Percentiles rank a stretch among this genome's conserved stretches.
Conservation (phyloP, 2,888 invertebrate genomes). For the Melinopterus prodromus region DNA sequence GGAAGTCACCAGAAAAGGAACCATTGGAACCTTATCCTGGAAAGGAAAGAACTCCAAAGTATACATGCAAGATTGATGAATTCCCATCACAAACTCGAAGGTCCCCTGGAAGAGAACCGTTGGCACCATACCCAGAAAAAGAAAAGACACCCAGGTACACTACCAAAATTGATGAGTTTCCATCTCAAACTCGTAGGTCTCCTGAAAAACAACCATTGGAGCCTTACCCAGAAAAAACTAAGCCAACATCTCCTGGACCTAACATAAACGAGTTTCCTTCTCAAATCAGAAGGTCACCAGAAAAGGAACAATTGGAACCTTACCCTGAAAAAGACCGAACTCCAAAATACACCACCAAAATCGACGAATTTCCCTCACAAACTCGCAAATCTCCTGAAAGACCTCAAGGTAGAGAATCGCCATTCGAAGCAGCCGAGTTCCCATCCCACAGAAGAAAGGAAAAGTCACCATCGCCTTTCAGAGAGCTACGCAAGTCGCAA, state of each 20-base stretch:
- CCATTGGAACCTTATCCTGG: slow-evolving; percentile 43
- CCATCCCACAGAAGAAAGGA: slow-evolving; percentile 25
- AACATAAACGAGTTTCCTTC: slow-evolving; percentile 44
- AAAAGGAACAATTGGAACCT: slow-evolving; percentile 42
- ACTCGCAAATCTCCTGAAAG: not conserved
- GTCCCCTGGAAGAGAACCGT: slow-evolving; percentile 43
- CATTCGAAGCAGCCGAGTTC: too few relatives aligned
- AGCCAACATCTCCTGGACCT: slow-evolving; percentile 40
- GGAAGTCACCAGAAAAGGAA: slow-evolving; percentile 42
- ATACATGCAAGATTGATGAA: slow-evolving; percentile 36
- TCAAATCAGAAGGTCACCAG: slow-evolving; percentile 44
- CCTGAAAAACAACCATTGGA: slow-evolving; percentile 38
- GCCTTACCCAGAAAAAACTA: slow-evolving; percentile 41
- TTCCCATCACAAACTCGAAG: slow-evolving; percentile 45
- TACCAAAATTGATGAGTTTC: slow-evolving; percentile 45
- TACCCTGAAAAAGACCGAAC: slow-evolving; percentile 43
- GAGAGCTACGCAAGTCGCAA: slow-evolving; percentile 29
- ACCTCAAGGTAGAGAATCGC: slow-evolving; percentile 21
- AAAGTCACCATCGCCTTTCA: not conserved
- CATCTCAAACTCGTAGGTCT: slow-evolving; percentile 42
- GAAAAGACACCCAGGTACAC: slow-evolving; percentile 35
- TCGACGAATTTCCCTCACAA: slow-evolving; percentile 25
- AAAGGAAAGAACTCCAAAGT: slow-evolving; percentile 23
- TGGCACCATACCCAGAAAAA: slow-evolving; percentile 43
- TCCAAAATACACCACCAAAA: slow-evolving; percentile 19